Base-by-base conservation (phyloP, 2,113 vertebrate genomes). In the Gallinago media region DNA sequence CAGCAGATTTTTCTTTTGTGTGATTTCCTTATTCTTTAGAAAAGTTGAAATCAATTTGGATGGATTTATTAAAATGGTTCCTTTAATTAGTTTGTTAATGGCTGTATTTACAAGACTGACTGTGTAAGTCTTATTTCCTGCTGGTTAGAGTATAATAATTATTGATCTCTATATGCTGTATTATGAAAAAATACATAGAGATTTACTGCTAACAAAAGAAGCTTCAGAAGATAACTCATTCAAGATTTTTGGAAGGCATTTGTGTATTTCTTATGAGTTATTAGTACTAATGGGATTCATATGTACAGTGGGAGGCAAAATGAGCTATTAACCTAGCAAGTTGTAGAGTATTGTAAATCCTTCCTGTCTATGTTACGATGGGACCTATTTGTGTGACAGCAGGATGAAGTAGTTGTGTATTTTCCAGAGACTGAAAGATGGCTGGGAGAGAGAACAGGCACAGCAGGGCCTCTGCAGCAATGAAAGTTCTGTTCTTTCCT, bases 31-130 rank as follows among this genome's bases (percentile, higher is more conserved):
- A 20, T 83, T 76, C 66, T 82, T 94, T n/a, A 63, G 42, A 88
- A 92, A 95, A 90, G 71, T 44, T 75, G 38, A 50, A 92, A 89
- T 95, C 54, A 40, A 4, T 95, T 49, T 3, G 12, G 46, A 76
- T 81, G 31, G 68, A 77, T 97, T 89, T 90, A 80, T 96, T 96
- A 88, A 78, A 88, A 78, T 67, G 11, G 54, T 47, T 68, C 63
- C 40, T 94, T 92, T 96, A 95, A 96, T 96, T 89, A 88, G 50
- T 89, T 72, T 77, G 76, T 84, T 94, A 96, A 90, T 94, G 70
- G 47, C 93, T 94, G 3, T 21, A 54, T 79, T 85, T 68, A 62
- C 71, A 88, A 88, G 79, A 72, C 17, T 11, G 61, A 12, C 89
- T 79, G 58, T 2, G 3, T 46, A 27, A 52, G 65, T 90, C 46